Base-by-base conservation (phyloP, 2,797 vertebrate genomes). In the Aplochiton taeniatus region DNA sequence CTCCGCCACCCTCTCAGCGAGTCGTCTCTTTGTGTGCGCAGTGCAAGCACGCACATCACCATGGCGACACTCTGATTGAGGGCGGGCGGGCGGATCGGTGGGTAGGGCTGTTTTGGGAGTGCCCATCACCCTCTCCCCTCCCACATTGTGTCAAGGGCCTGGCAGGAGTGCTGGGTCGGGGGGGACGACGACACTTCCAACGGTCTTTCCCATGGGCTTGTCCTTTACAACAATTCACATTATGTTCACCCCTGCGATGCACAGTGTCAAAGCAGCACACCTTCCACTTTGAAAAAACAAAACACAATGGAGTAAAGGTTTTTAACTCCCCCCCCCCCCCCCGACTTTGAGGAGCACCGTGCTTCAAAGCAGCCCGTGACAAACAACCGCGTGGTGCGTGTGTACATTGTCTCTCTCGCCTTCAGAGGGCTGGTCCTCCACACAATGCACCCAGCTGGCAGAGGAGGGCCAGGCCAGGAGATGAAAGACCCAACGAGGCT, bases 401-500 rank as follows among this genome's bases (percentile, higher is more conserved):
- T n/a, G n/a, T n/a, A n/a, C n/a, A n/a, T n/a, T n/a, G 6, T 31
- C 31, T 31, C 31, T 11, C 48, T 50, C 48, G 0, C 48, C 48
- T 50, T n/a, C 48, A 50, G 4, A 53, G 68, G 48, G 17, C 45
- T 69, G 63, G 56, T 64, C 51, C 68, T 61, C 60, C 17, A 64
- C 50, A 80, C 78, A 82, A 72, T 68, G 12, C 69, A 76, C 84
- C 83, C 82, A 87, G 84, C 84, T 85, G 82, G 77, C 77, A 82
- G 78, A 73, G 67, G n/a, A n/a, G n/a, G n/a, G n/a, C n/a, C n/a
- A n/a, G n/a, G 76, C 77, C 79, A 73, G 72, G 66, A 82, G 80
- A 87, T 88, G 78, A 89, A 89, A 87, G 85, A 70, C 80, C 82
- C 85, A 83, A 85, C 85, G 73, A 60, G 66, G 82, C 80, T 87